These are phyloP conservation scores for Plumapathes pennacea DNA, from an alignment of 92 coral and sea anemone species.

Conservation along the genomic window DNA sequence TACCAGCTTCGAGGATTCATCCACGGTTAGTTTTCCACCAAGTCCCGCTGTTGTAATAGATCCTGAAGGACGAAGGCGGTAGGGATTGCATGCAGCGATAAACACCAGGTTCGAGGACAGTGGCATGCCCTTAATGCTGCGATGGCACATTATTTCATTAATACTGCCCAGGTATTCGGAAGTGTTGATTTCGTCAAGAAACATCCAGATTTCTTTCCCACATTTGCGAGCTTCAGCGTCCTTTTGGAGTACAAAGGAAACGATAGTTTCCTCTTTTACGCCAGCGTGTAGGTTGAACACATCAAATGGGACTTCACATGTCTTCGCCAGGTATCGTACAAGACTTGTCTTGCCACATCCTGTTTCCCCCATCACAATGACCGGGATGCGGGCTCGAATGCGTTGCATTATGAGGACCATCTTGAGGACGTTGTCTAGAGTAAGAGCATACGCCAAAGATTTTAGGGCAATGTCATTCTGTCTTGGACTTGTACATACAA, in stretches of 20 bases:
- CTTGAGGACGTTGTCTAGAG: conserved; percentile 90
- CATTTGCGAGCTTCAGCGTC: conserved; percentile 44
- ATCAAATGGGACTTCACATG: conserved; percentile 67
- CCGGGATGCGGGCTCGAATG: conserved; percentile 82
- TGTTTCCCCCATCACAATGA: conserved; percentile 96
- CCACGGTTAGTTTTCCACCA: conserved; percentile 76
- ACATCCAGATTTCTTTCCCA: conserved; percentile 68
- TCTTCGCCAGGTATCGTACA: conserved; percentile 83
- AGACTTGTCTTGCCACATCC: conserved; percentile 98
- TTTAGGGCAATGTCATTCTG: conserved; percentile 8
- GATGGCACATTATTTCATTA: conserved; percentile 87
- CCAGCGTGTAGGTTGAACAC: conserved; percentile 94
- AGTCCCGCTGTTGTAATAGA: conserved; percentile 88
- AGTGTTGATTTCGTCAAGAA: conserved; percentile 94
- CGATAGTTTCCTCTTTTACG: conserved; percentile 56
- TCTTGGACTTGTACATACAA: conserved; percentile 56
- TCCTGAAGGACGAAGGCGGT: conserved; percentile 82
- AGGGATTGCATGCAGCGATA: conserved; percentile 97
- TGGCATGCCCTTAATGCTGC: conserved; percentile 66
- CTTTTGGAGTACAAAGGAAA: conserved; percentile 44
- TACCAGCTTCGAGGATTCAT: conserved; percentile 85
- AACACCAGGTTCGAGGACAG: conserved; percentile 71
- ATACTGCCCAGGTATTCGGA: conserved; percentile 92
- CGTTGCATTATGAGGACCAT: conserved; percentile 92
- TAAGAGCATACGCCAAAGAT: conserved; percentile 71